Evolutionary conservation across 2,113 vertebrate species (phyloP).

Genomic region (Otocyon megalotis): DNA sequence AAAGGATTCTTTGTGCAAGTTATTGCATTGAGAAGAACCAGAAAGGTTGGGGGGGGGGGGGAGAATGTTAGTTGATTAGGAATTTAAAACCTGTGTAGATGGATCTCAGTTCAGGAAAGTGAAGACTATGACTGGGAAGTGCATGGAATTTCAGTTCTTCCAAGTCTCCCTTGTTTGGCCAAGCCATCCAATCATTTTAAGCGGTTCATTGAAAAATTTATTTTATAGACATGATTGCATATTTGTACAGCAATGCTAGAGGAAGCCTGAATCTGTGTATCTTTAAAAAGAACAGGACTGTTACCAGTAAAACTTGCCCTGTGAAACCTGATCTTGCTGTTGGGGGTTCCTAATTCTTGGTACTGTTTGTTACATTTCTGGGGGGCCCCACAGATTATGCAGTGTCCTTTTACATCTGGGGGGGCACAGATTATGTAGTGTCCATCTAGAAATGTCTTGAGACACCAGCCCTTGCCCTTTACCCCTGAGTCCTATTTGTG

Average conservation of each 20-base stretch:
- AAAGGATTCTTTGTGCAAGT: slow-evolving; percentile 78
- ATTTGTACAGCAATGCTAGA: slow-evolving; percentile 28
- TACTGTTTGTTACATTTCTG: not conserved
- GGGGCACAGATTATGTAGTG: not conserved
- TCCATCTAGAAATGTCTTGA: not conserved
- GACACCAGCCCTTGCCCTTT: not conserved
- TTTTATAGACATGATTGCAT: slow-evolving; percentile 27
- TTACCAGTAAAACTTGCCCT: not conserved
- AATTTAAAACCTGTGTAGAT: slow-evolving; percentile 23
- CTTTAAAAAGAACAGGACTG: slow-evolving; percentile 54
- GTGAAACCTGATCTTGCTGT: not conserved
- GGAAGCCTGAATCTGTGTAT: slow-evolving; percentile 25
- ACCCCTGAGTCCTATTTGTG: not conserved
- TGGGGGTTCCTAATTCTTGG: not conserved
- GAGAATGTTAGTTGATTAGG: slow-evolving; percentile 38
- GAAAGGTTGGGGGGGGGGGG: not conserved
- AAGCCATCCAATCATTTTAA: slow-evolving; percentile 35
- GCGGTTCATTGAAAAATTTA: slow-evolving; percentile 31
- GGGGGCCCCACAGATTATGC: not conserved
- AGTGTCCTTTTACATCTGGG: not conserved
- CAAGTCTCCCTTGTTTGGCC: not conserved
- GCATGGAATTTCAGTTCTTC: slow-evolving; percentile 13
- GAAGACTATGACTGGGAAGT: not conserved
- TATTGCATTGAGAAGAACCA: slow-evolving; percentile 72
- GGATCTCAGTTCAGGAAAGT: slow-evolving; percentile 37